Conservation (phyloP, 2,888 invertebrate genomes). For the Parnassius glacialis region DNA sequence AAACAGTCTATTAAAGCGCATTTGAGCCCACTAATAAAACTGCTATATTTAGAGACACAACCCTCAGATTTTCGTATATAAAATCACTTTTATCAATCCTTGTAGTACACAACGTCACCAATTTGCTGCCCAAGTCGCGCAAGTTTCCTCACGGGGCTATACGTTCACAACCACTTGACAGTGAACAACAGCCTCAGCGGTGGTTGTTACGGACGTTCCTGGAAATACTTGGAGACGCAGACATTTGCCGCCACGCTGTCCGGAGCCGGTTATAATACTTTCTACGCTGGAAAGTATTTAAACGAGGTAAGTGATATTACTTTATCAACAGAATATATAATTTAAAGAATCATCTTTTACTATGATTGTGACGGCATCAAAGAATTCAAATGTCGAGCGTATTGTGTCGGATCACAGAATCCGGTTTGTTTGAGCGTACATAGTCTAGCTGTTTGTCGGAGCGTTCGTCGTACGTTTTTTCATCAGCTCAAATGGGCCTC, state of each 20-base stretch:
- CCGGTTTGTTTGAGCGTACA: too few relatives aligned
- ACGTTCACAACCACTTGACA: conserved; percentile 90
- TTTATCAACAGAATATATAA: not conserved
- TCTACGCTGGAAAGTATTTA: conserved; percentile 96
- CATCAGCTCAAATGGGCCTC: too few relatives aligned
- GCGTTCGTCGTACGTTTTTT: too few relatives aligned
- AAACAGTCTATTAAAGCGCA: too few relatives aligned
- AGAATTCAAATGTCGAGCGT: too few relatives aligned
- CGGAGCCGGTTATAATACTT: conserved; percentile 86
- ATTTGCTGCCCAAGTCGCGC: conserved; percentile 96
- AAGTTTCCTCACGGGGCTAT: conserved; percentile 90
- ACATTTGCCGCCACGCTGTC: conserved; percentile 87
- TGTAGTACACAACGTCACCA: conserved; percentile 90
- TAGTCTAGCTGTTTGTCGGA: too few relatives aligned
- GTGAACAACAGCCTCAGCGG: conserved; percentile 89
- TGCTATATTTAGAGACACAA: too few relatives aligned
- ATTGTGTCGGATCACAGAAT: too few relatives aligned
- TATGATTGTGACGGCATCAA: too few relatives aligned
- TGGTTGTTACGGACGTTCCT: conserved; percentile 86
- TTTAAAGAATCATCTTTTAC: too few relatives aligned
- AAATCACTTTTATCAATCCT: not conserved
- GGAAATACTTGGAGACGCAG: conserved; percentile 83
- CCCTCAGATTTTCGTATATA: too few relatives aligned
- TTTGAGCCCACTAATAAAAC: too few relatives aligned
- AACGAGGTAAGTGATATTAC: conserved; percentile 83